Evolutionary conservation across 2,113 vertebrate species (phyloP), one percentile per base, ranked within the genome.

Genomic region (Nycticebus coucang): DNA sequence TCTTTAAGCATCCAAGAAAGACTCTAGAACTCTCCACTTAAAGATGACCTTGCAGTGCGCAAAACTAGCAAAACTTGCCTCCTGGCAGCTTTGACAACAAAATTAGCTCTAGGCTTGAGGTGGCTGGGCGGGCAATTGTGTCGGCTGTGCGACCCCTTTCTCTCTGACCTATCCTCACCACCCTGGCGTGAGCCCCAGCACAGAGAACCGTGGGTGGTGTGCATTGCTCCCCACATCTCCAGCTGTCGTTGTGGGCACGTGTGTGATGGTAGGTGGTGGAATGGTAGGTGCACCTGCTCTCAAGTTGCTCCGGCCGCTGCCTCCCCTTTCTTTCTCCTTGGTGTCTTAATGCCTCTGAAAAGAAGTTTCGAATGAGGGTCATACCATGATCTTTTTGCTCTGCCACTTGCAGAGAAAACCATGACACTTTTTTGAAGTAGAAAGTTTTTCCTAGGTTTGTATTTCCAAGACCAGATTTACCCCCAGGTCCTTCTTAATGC

Each of bases 101-200:
- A 41, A 41, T 93, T 14, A 69, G 15, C 59, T 87, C 30, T 59
- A 21, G 53, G 18, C 22, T n/a, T 26, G 45, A 24, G 37, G n/a
- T 0, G 28, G 4, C 53, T 28, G 33, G 10, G 10, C 53, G 7
- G 33, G 17, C 5, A 28, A 24, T 13, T n/a, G 24, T 10, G 13
- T 10, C 12, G 6, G 24, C 33, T 41, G 13, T 55, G 4, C 17
- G 15, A 33, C 28, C 19, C 45, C 0, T 22, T 78, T 74, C 37
- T 18, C 3, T 64, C 78, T 26, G 9, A 28, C 9, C 4, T 17
- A 2, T 5, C 7, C 26, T 78, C n/a, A 30, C 8, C 53, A 21
- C 0, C 3, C 30, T 3, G 1, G 0, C 4, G 7, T 11, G 19
- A 8, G n/a, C 4, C 17, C 3, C 19, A 12, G 21, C 19, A 10